Conservation (phyloP, 2,113 vertebrate genomes). For the Amphiprion ocellaris region DNA sequence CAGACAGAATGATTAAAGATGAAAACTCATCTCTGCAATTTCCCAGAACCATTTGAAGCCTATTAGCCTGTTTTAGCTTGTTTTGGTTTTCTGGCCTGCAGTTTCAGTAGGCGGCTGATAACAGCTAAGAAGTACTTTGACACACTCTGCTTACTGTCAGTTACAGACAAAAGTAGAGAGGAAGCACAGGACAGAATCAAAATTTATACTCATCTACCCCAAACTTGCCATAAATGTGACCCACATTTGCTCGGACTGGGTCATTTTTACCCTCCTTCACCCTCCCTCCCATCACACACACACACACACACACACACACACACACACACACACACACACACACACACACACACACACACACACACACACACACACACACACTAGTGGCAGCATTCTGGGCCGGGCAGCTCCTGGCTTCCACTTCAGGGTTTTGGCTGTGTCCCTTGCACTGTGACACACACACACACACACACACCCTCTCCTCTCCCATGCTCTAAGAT, state of each 20-base stretch:
- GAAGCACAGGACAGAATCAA: neutral
- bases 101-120: too few relatives aligned
- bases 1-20: neutral
- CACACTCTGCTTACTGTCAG: neutral
- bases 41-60: neutral
- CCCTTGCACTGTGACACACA: slow-evolving; percentile 66
- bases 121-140: too few relatives aligned
- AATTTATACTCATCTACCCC: neutral
- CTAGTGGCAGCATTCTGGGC: slow-evolving; percentile 60
- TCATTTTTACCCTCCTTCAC: slow-evolving; percentile 55
- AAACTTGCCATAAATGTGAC: slow-evolving; percentile 65
- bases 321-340: slow-evolving; percentile 33
- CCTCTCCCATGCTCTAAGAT: slow-evolving; percentile 87
- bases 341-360: slow-evolving; percentile 8
- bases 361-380: slow-evolving; percentile 25
- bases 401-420: slow-evolving; percentile 80
- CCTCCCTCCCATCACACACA: slow-evolving; percentile 6
- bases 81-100: neutral
- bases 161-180: neutral
- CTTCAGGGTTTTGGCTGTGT: slow-evolving; percentile 81
- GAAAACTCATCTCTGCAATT: too few relatives aligned
- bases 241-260: slow-evolving; percentile 76
- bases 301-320: slow-evolving; percentile 16
- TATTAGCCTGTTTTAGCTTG: neutral
- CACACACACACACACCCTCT: slow-evolving; percentile 51